phyloP scores from a whole-genome alignment of 2,797 vertebrate genomes.

The Mycteria americana region DNA sequence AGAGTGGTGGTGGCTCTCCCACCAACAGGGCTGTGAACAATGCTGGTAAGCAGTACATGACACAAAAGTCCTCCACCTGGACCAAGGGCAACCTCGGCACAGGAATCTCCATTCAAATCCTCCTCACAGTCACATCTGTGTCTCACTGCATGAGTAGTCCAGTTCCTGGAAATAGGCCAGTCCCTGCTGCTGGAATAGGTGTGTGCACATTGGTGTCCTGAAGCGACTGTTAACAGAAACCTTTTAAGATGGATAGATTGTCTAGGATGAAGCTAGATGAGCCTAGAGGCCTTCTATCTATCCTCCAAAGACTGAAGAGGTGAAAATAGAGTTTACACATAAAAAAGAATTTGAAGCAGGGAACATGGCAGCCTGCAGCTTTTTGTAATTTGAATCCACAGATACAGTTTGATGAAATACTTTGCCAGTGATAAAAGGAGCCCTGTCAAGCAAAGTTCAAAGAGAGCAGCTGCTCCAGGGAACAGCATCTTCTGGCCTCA shows the following conservation, averaged over 20 bases:
- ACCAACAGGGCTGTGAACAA: not conserved
- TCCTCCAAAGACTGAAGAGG: not conserved
- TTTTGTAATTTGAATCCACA: not conserved
- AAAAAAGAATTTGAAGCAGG: not conserved
- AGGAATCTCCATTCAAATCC: not conserved
- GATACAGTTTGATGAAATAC: not conserved
- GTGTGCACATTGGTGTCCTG: rapidly evolving
- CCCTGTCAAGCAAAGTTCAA: not conserved
- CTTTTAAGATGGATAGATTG: not conserved
- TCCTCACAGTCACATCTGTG: not conserved
- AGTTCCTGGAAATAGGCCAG: not conserved
- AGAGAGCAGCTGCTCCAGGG: slow-evolving; percentile 16
- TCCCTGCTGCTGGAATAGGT: not conserved
- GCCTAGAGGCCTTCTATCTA: not conserved
- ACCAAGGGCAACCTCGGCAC: not conserved
- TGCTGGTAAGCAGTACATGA: not conserved
- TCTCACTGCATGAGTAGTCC: not conserved
- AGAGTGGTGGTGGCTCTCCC: not conserved
- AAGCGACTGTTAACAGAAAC: not conserved
- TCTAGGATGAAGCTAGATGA: not conserved
- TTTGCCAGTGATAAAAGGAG: slow-evolving; percentile 15
- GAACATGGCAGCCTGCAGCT: not conserved
- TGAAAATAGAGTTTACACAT: slow-evolving; percentile 3
- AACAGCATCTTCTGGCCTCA: slow-evolving; percentile 3
- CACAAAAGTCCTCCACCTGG: not conserved